Base-by-base conservation (phyloP, 1,140 invertebrate genomes). In the Pogonus chalceus region DNA sequence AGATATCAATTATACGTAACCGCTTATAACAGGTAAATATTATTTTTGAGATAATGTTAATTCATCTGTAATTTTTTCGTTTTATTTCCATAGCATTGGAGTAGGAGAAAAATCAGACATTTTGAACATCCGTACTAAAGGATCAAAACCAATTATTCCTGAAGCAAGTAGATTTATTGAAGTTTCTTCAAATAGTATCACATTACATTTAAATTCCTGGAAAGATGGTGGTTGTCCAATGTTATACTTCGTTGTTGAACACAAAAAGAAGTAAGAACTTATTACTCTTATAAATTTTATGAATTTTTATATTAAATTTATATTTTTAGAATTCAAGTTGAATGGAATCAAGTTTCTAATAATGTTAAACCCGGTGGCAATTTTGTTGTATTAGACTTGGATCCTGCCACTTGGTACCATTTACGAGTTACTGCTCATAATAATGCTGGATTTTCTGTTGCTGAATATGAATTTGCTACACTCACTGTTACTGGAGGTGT, bases 191-290 rank as follows among this genome's bases (percentile, higher is more conserved):
- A 93, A 91, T 54, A 92, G 87, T 57, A 90, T 96, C 12, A 90
- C 88, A 7, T 73, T 98, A 47, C 91, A 94, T 64, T 78, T 98
- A 43, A 88, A 84, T 62, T 85, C 91, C 51, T 98, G 94, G 94
- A 84, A 88, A 51, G 91, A 94, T 69, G 91, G 91, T 54, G 92
- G 92, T 23, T 98, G 95, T 71, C 90, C 92, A 1, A 96, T 98
- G 85, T 81, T 90, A 43, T 92, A 92, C 66, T 98, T 95, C 71
- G 91, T 95, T 51, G 88, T 98, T 23, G 91, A 95, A 72, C 92
- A 96, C 70, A 94, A 94, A 72, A 90, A 90, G 67, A 90, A 88
- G 89, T 92, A 76, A 77, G 72, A 70, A 48, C 48, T 26, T 2
- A 21, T 21, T 35, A 51, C 18, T 57, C n/a, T 47, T 51, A 16